These are phyloP conservation scores for Sinotaia quadrata DNA, from an alignment of 2,888 invertebrate genomes.

Conservation along the genomic window DNA sequence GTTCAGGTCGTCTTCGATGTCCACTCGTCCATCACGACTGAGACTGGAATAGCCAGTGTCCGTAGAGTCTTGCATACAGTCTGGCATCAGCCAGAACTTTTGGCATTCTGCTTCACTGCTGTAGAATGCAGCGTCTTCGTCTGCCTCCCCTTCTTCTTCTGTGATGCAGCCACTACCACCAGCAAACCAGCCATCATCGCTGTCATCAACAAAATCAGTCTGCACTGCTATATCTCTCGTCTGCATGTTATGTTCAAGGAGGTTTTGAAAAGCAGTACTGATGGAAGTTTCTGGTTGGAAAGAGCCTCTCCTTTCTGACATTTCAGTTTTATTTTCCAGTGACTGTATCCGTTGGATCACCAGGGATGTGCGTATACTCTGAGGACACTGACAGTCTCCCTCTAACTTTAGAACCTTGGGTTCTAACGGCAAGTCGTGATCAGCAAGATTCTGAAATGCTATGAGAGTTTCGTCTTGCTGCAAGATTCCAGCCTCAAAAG, in stretches of 20 bases:
- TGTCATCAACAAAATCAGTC: constrained; percentile 33
- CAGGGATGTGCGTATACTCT: neutral
- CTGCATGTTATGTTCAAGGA: constrained; percentile 21
- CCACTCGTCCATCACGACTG: constrained; percentile 48
- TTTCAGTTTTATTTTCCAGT: no score
- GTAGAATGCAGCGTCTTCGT: constrained; percentile 2
- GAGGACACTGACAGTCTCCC: no score
- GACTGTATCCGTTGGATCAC: no score
- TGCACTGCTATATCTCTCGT: constrained; percentile 36
- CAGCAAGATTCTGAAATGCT: neutral
- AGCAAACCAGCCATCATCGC: constrained; percentile 17
- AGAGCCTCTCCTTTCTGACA: neutral
- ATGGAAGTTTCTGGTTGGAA: neutral
- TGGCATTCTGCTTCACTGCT: constrained; percentile 10
- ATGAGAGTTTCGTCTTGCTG: neutral
- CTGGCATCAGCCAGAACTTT: constrained; percentile 30
- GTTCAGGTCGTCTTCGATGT: constrained; percentile 37
- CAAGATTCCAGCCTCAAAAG: neutral
- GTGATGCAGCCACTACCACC: constrained; percentile 22
- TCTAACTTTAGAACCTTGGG: neutral
- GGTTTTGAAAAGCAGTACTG: neutral
- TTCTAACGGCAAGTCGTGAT: neutral
- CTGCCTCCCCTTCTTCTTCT: constrained; percentile 11
- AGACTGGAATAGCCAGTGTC: constrained; percentile 64
- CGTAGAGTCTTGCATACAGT: constrained; percentile 58